Conservation (phyloP, 2,888 invertebrate genomes). For the Lagria hirta region DNA sequence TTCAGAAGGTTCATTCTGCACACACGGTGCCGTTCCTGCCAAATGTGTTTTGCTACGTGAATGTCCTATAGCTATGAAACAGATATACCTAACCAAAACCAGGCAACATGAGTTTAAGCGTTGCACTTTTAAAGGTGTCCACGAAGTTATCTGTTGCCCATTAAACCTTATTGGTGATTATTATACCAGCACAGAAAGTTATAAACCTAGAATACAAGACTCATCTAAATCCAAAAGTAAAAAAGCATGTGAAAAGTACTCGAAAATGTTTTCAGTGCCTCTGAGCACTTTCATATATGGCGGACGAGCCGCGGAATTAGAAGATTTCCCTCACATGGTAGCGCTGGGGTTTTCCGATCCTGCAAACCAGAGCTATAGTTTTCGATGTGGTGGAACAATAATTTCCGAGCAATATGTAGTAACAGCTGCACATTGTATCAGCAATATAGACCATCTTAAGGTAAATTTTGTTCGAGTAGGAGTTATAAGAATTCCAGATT, state of each 20-base stretch:
- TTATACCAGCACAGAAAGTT: no score
- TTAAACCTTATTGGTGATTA: no score
- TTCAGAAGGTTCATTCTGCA: no score
- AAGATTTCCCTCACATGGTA: constrained; percentile 57
- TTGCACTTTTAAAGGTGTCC: no score
- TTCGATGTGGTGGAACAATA: constrained; percentile 59
- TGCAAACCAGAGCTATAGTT: constrained; percentile 36
- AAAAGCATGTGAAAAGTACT: constrained; percentile 42
- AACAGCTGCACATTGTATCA: constrained; percentile 62
- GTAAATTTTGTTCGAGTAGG: constrained; percentile 39
- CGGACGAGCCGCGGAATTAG: constrained; percentile 49
- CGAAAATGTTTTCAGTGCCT: constrained; percentile 28
- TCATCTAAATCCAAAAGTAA: no score
- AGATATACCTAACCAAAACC: no score
- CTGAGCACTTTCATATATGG: constrained; percentile 45
- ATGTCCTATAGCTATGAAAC: no score
- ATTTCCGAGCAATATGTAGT: constrained; percentile 58
- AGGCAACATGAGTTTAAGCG: no score
- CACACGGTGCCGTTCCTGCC: no score
- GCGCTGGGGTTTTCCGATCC: constrained; percentile 49
- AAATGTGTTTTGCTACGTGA: no score
- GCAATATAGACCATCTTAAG: constrained; percentile 28
- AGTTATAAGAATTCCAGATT: constrained; percentile 30
- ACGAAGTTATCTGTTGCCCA: no score
- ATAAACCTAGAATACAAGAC: no score